phyloP scores from a whole-genome alignment of 2,888 invertebrate species.

The Scelioninae gen. 1 region DNA sequence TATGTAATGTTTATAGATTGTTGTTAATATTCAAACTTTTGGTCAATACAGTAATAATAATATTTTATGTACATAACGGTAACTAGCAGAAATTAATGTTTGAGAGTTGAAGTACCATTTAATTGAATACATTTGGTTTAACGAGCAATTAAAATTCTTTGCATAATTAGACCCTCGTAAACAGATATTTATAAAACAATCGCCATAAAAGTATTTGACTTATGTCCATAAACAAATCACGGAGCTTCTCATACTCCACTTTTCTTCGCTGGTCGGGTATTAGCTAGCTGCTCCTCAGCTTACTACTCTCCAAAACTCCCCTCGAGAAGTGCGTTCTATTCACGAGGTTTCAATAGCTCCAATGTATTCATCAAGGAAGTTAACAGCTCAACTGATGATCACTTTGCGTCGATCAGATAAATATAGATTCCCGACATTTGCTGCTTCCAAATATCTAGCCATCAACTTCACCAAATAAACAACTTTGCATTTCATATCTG shows the following conservation, averaged over 20 bases:
- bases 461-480: no score
- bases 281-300: slow-evolving; percentile 14
- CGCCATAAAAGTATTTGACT: not conserved
- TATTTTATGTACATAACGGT: no score
- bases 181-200: no score
- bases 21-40: no score
- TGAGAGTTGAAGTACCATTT: no score
- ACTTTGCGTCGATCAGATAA: slow-evolving; percentile 45
- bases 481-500: no score
- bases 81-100: no score
- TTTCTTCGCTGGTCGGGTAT: slow-evolving; percentile 12
- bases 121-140: no score
- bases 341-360: slow-evolving; percentile 51
- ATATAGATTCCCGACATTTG: slow-evolving; percentile 3
- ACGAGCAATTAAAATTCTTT: no score
- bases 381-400: slow-evolving; percentile 50
- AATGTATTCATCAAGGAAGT: slow-evolving; percentile 54
- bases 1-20: no score
- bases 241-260: not conserved
- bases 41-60: no score
- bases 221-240: slow-evolving; percentile 12
- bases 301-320: slow-evolving; percentile 32
- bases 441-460: not conserved
- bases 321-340: slow-evolving; percentile 29
- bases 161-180: no score